These are phyloP conservation scores for Julus scanicus DNA, from an alignment of 2,888 invertebrate species.

Conservation along the genomic window DNA sequence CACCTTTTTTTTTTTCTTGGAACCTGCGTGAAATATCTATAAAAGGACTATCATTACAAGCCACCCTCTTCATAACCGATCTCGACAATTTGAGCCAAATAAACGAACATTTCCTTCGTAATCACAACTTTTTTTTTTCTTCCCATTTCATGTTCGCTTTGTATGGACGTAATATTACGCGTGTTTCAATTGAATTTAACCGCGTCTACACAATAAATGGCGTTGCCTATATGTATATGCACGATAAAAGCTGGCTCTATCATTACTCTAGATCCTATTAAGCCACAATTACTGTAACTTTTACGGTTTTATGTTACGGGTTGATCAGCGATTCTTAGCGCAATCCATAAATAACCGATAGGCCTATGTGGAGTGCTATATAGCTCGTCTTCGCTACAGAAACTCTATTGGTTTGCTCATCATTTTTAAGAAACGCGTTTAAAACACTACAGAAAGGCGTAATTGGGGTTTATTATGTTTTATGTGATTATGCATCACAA, in stretches of 20 bases:
- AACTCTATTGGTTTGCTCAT: neutral
- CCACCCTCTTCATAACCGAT: constrained; percentile 17
- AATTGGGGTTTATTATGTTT: constrained; percentile 30
- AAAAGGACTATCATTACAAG: constrained; percentile 5
- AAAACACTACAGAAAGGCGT: constrained; percentile 28
- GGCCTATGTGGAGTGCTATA: neutral
- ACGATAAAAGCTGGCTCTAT: constrained; percentile 15
- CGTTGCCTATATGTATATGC: neutral
- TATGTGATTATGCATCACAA: constrained; percentile 20
- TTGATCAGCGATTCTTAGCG: constrained; percentile 20
- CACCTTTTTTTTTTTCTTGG: neutral
- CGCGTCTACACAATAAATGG: constrained; percentile 14
- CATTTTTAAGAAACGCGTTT: constrained; percentile 12
- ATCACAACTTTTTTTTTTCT: neutral
- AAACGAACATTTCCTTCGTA: constrained; percentile 13
- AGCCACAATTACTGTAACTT: constrained; percentile 28
- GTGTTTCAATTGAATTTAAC: constrained; percentile 29
- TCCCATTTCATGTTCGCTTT: neutral
- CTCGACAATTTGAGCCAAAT: constrained; percentile 14
- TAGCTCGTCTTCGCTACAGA: neutral
- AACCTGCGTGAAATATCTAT: constrained; percentile 3
- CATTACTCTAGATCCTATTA: constrained; percentile 19
- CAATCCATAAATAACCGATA: constrained; percentile 16
- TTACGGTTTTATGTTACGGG: constrained; percentile 19
- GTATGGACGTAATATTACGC: neutral